phyloP scores from a whole-genome alignment of 2,113 vertebrate species.

The Cochlearius cochlearius region DNA sequence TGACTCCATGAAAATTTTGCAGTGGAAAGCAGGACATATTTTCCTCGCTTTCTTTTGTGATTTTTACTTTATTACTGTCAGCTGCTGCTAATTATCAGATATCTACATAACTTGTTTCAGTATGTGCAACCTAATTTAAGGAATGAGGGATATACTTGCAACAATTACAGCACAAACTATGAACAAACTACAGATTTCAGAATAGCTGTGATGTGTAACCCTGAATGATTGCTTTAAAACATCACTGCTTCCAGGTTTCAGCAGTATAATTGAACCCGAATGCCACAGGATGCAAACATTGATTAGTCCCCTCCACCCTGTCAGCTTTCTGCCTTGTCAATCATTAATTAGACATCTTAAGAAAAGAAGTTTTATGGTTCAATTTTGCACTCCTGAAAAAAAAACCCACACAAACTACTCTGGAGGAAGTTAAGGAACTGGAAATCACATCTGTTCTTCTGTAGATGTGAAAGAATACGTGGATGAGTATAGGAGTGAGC shows the following conservation, averaged over 20 bases:
- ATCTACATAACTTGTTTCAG: not conserved
- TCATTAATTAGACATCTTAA: conserved; percentile 66
- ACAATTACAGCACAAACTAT: conserved; percentile 15
- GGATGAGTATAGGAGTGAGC: not conserved
- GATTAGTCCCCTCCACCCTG: conserved; percentile 51
- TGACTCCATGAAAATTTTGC: not conserved
- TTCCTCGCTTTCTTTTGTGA: not conserved
- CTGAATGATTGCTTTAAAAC: conserved; percentile 52
- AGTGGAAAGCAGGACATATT: not conserved
- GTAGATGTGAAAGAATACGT: not conserved
- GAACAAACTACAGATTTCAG: conserved; percentile 43
- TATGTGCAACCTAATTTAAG: conserved; percentile 2
- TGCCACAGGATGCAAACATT: conserved; percentile 62
- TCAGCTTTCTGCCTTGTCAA: conserved; percentile 56
- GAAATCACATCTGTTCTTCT: conserved; percentile 28
- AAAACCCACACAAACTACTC: conserved; percentile 15
- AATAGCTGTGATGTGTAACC: conserved; percentile 51
- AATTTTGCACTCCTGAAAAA: conserved; percentile 44
- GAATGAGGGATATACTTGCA: not conserved
- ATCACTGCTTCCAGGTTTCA: conserved; percentile 57
- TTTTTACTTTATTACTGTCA: not conserved
- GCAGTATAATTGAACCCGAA: conserved; percentile 58
- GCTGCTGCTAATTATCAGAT: not conserved
- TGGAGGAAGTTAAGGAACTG: conserved; percentile 33
- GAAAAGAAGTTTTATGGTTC: conserved; percentile 59